phyloP scores from a whole-genome alignment of 2,113 vertebrate species.

The Candoia aspera region DNA sequence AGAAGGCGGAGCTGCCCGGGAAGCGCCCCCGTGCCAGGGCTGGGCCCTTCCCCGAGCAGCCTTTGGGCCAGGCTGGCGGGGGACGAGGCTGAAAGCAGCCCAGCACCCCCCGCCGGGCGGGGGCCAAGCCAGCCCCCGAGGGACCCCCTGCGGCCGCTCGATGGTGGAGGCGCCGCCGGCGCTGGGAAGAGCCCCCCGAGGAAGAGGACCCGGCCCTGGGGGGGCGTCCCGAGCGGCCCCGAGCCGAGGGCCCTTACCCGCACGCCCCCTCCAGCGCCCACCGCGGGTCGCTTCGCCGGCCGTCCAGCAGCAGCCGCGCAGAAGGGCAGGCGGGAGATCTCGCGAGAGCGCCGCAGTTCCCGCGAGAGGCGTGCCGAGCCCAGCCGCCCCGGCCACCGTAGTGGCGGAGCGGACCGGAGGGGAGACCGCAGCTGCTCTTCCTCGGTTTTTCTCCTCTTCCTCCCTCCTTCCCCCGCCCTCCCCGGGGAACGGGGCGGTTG shows the following conservation, averaged over 20 bases:
- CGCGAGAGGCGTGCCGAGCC: neutral
- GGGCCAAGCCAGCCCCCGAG: neutral
- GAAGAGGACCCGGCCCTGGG: neutral
- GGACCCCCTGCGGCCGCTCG: neutral
- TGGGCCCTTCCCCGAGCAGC: neutral
- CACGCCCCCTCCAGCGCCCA: neutral
- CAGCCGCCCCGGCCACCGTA: neutral
- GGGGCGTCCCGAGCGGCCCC: neutral
- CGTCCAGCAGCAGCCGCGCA: neutral
- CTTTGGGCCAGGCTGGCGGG: neutral
- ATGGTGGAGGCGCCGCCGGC: neutral
- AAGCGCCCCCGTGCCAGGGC: neutral
- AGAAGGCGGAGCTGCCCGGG: neutral
- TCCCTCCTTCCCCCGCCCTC: neutral
- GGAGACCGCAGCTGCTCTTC: neutral
- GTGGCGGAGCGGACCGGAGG: neutral
- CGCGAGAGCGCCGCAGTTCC: neutral
- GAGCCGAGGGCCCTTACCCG: neutral
- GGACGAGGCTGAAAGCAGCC: neutral
- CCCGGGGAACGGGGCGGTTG: neutral
- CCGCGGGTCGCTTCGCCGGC: neutral
- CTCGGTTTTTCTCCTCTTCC: neutral
- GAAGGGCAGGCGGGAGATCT: neutral
- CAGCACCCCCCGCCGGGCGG: neutral
- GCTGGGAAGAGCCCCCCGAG: neutral